Evolutionary conservation across 2,888 invertebrate genomes (phyloP).

Genomic region (Ischnus inquisitorius): DNA sequence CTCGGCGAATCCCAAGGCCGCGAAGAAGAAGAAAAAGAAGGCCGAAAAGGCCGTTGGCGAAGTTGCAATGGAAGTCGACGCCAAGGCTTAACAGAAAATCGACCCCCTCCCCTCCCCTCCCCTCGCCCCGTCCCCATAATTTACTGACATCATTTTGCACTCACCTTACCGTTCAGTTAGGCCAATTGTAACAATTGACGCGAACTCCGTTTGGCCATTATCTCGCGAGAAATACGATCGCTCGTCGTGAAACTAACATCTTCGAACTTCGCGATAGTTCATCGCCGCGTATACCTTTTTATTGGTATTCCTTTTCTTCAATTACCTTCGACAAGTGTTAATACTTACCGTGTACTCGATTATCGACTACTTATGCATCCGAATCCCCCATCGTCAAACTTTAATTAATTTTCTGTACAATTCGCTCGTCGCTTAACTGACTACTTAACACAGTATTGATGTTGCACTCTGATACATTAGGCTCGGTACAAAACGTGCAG

Average conservation of each 20-base stretch:
- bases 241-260: constrained; percentile 39
- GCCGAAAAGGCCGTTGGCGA: constrained; percentile 88
- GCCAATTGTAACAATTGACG: constrained; percentile 74
- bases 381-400: constrained; percentile 41
- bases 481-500: constrained; percentile 44
- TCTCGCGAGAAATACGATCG: constrained; percentile 26
- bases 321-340: constrained; percentile 22
- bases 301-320: constrained; percentile 7
- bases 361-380: constrained; percentile 27
- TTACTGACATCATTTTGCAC: constrained; percentile 78
- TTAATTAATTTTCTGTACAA: constrained; percentile 39
- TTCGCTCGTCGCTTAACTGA: constrained; percentile 45
- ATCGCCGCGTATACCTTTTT: constrained; percentile 41
- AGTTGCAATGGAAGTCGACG: constrained; percentile 88
- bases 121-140: constrained; percentile 71
- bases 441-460: constrained; percentile 52
- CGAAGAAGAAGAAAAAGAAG: constrained; percentile 97
- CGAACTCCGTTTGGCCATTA: constrained; percentile 75
- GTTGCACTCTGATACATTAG: constrained; percentile 46
- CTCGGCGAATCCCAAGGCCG: constrained; percentile 92
- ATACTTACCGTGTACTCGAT: constrained; percentile 39
- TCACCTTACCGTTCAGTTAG: constrained; percentile 72
- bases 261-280: constrained; percentile 48
- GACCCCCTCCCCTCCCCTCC: constrained; percentile 55
- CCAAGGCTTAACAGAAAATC: constrained; percentile 84